phyloP scores from a whole-genome alignment of 2,797 vertebrate species.

The Malurus splendens region DNA sequence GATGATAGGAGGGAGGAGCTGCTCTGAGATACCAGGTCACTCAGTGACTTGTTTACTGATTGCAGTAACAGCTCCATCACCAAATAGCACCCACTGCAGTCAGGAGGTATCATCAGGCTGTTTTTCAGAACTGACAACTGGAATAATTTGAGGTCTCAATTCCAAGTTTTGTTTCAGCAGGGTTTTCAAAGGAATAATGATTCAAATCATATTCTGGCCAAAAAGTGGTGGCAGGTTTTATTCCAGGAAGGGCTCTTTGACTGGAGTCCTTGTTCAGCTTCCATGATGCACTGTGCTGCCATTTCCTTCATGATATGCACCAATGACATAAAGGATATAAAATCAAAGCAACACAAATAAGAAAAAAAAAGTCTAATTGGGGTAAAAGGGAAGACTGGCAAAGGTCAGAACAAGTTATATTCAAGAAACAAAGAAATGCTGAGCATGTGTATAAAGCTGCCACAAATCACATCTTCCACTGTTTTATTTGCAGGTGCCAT shows the following conservation, averaged over 20 bases:
- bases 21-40: not conserved
- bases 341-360: not conserved
- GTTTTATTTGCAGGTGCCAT: not conserved
- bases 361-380: not conserved
- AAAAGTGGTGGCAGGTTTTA: not conserved
- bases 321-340: not conserved
- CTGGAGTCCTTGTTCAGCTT: not conserved
- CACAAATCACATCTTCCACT: not conserved
- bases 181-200: not conserved
- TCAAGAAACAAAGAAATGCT: not conserved
- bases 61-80: not conserved
- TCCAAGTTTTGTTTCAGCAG: not conserved
- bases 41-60: not conserved
- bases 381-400: not conserved
- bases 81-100: not conserved
- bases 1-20: not conserved
- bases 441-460: not conserved
- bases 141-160: not conserved
- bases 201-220: not conserved
- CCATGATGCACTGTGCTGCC: not conserved
- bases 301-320: accelerated
- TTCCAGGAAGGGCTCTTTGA: not conserved
- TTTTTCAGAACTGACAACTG: not conserved
- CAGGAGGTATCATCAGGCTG: not conserved
- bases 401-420: not conserved